phyloP scores from a whole-genome alignment of 1,140 invertebrate species.

The Himalopsyche phryganea region DNA sequence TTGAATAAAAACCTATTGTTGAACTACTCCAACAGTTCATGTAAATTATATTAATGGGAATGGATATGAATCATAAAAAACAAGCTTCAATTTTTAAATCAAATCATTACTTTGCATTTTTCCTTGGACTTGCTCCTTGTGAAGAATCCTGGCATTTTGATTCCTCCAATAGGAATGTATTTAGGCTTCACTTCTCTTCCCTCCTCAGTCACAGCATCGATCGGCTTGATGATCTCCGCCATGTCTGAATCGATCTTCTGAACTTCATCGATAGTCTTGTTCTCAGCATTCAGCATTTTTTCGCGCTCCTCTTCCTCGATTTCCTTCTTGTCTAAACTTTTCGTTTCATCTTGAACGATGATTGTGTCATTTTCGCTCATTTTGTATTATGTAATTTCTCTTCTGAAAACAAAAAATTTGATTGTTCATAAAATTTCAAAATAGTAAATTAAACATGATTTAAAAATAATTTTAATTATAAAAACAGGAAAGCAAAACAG shows the following conservation, averaged over 20 bases:
- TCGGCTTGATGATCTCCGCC: slow-evolving; percentile 51
- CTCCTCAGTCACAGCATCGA: slow-evolving; percentile 58
- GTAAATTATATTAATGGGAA: too few species aligned
- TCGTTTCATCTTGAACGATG: slow-evolving; percentile 44
- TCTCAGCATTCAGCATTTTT: slow-evolving; percentile 66
- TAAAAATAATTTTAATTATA: too few species aligned
- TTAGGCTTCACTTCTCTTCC: slow-evolving; percentile 70
- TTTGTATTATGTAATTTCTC: neutral
- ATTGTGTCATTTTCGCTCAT: slow-evolving; percentile 26
- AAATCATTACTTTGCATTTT: slow-evolving; percentile 59
- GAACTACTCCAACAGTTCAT: too few species aligned
- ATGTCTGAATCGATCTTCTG: slow-evolving; percentile 42
- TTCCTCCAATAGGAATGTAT: slow-evolving; percentile 77
- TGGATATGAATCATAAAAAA: too few species aligned
- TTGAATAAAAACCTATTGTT: too few species aligned
- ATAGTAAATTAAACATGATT: too few species aligned
- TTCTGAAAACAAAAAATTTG: neutral
- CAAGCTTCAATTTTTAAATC: too few species aligned
- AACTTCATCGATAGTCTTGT: slow-evolving; percentile 46
- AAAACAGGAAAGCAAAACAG: too few species aligned
- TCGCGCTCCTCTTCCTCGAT: slow-evolving; percentile 70
- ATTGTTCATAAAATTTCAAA: too few species aligned
- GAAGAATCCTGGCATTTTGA: slow-evolving; percentile 78
- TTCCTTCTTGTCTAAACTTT: slow-evolving; percentile 67
- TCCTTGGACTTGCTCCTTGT: slow-evolving; percentile 72